Conservation (phyloP, 2,113 vertebrate species). For the Myiozetetes cayanensis region DNA sequence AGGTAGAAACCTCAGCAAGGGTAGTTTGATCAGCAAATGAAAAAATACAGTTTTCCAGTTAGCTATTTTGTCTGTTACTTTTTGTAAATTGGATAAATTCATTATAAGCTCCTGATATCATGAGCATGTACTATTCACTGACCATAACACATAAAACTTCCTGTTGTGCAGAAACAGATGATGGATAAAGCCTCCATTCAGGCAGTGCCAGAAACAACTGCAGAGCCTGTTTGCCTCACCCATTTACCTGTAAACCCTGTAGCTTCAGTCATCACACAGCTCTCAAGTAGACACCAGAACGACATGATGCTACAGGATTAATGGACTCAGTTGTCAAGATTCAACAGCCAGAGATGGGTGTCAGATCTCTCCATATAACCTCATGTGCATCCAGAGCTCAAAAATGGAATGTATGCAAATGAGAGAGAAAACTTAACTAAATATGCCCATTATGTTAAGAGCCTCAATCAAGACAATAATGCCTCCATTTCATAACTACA, state of each 20-base stretch:
- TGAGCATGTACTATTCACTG: not conserved
- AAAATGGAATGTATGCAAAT: conserved; percentile 34
- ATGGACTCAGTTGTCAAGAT: not conserved
- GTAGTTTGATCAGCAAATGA: not conserved
- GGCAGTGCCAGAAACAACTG: not conserved
- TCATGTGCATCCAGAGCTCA: conserved; percentile 15
- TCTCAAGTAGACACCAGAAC: not conserved
- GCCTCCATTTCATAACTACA: not conserved
- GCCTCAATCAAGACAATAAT: conserved; percentile 11
- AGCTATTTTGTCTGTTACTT: not conserved
- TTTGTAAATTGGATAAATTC: fast-evolving
- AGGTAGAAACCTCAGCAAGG: not conserved
- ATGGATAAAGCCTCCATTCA: not conserved
- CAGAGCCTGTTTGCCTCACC: not conserved
- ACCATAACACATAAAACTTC: not conserved
- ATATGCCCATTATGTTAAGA: conserved; percentile 10
- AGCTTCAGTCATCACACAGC: not conserved
- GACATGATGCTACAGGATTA: not conserved
- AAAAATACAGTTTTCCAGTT: not conserved
- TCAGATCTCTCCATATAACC: conserved; percentile 49
- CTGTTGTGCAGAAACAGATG: not conserved
- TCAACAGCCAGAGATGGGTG: conserved; percentile 53
- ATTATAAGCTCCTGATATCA: not conserved
- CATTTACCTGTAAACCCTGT: not conserved
- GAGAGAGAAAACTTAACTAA: conserved; percentile 52